Conservation (phyloP, 2,113 vertebrate species). For the Leptodactylus fuscus region DNA sequence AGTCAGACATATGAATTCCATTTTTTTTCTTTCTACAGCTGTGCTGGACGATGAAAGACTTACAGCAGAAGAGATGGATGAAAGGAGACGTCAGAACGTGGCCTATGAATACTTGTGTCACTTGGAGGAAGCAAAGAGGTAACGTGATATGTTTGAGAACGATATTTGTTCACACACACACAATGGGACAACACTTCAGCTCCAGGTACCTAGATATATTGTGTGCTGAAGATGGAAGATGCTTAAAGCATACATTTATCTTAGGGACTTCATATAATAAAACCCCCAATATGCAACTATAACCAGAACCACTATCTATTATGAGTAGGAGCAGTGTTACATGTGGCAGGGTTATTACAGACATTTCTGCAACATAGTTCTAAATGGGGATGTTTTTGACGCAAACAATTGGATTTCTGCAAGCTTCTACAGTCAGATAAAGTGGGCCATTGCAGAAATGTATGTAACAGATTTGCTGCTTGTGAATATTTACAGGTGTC, state of each 20-base stretch:
- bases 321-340: no score
- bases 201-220: neutral
- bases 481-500: neutral
- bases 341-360: no score
- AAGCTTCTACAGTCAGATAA: no score
- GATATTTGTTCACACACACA: no score
- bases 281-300: neutral
- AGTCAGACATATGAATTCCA: no score
- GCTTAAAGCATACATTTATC: no score
- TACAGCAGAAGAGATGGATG: slow-evolving; percentile 98
- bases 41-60: slow-evolving; percentile 96
- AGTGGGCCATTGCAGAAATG: neutral
- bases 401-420: no score
- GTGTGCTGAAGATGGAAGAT: neutral
- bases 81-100: slow-evolving; percentile 93
- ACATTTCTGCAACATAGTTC: no score
- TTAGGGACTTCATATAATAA: neutral
- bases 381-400: neutral
- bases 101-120: slow-evolving; percentile 98
- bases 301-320: neutral
- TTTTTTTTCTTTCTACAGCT: slow-evolving; percentile 76
- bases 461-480: neutral
- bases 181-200: no score
- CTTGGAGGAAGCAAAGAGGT: slow-evolving; percentile 98
- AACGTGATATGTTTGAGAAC: slow-evolving; percentile 51